phyloP scores from a whole-genome alignment of 2,797 vertebrate species.

The Phrynocephalus vlangalii region DNA sequence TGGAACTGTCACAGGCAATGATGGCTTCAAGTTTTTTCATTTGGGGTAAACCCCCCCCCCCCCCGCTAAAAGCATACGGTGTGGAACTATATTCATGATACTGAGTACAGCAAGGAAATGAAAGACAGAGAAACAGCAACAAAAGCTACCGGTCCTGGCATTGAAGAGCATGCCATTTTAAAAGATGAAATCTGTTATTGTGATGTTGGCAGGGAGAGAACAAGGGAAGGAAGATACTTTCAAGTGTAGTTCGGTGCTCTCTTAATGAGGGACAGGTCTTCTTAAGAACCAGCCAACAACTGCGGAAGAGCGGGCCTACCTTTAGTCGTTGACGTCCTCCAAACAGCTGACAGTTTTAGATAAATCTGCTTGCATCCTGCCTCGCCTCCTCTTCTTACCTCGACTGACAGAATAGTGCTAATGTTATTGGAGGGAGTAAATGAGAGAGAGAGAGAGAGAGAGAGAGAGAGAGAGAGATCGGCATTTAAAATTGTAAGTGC shows the following conservation, averaged over 20 bases:
- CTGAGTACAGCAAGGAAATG: constrained; percentile 48
- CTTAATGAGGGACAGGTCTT: constrained; percentile 89
- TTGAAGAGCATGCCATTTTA: constrained; percentile 81
- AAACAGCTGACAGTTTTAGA: constrained; percentile 88
- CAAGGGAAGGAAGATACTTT: constrained; percentile 87
- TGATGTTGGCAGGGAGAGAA: constrained; percentile 80
- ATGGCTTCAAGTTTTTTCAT: constrained; percentile 67
- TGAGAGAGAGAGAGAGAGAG: too few species aligned
- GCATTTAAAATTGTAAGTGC: constrained; percentile 66
- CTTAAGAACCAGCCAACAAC: constrained; percentile 86
- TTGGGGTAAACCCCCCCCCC: neutral
- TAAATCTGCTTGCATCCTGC: constrained; percentile 88
- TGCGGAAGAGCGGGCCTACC: constrained; percentile 84
- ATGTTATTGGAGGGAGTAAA: constrained; percentile 81
- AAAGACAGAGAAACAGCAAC: constrained; percentile 39
- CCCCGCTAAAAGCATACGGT: constrained; percentile 49
- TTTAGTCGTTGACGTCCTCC: constrained; percentile 82
- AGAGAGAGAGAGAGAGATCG: constrained; percentile 50
- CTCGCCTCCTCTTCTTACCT: constrained; percentile 83
- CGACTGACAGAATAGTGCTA: constrained; percentile 86
- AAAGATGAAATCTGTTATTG: constrained; percentile 83
- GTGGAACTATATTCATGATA: constrained; percentile 43
- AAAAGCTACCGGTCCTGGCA: constrained; percentile 74
- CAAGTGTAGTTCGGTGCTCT: constrained; percentile 84
- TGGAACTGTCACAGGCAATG: constrained; percentile 70